Conservation (phyloP, 2,797 vertebrate genomes). For the Phalanger gymnotis region DNA sequence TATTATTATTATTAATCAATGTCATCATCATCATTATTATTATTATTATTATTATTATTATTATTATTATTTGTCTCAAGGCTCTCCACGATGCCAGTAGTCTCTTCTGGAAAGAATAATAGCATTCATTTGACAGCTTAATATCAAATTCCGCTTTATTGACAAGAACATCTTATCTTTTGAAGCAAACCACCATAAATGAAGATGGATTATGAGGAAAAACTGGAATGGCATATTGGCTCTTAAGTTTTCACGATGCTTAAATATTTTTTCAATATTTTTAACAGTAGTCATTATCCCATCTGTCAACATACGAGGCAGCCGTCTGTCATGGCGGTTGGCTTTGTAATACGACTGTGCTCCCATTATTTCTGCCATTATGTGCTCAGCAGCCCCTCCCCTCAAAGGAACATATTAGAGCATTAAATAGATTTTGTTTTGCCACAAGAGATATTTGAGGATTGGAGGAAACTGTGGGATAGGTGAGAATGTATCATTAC, state of each 20-base stretch:
- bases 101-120: constrained; percentile 1
- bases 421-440: background rate
- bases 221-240: constrained; percentile 20
- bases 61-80: constrained; percentile 9
- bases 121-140: constrained; percentile 32
- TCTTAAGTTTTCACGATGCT: constrained; percentile 11
- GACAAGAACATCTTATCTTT: background rate
- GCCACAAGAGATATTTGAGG: background rate
- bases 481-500: background rate
- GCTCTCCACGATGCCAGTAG: background rate
- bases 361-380: background rate
- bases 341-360: background rate
- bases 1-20: constrained; percentile 1
- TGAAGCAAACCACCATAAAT: constrained; percentile 23
- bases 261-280: constrained; percentile 10
- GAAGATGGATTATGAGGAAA: background rate
- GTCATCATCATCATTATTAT: background rate
- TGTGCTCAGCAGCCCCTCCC: background rate
- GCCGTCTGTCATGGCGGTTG: background rate
- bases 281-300: background rate
- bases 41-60: constrained; percentile 9
- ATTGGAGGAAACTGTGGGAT: background rate
- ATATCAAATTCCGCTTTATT: background rate
- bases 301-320: background rate
- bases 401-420: background rate